Percentiles rank a stretch among this genome's conserved stretches.
phyloP scores from a whole-genome alignment of 2,888 invertebrate species.

The Oscheius sp. region DNA sequence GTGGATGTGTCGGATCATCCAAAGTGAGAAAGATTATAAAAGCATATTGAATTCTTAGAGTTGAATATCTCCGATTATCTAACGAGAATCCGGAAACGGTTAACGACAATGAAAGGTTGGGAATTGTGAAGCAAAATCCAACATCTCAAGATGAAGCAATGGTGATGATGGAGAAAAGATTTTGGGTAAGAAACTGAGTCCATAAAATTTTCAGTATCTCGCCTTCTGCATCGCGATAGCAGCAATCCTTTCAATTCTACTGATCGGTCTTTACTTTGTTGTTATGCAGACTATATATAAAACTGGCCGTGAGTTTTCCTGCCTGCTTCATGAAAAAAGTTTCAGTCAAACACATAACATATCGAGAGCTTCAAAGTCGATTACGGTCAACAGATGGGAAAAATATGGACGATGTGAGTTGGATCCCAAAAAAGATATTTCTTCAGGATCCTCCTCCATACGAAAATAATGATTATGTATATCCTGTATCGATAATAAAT shows the following conservation, averaged over 20 bases:
- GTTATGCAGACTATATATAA: constrained; percentile 2
- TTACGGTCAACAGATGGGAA: neutral
- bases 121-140: neutral
- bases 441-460: neutral
- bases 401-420: neutral
- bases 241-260: neutral
- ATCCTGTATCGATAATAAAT: neutral
- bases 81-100: neutral
- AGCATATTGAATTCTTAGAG: neutral
- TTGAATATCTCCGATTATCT: neutral
- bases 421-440: too few relatives aligned
- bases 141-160: neutral
- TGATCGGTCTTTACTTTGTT: neutral
- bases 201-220: constrained; percentile 4
- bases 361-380: neutral
- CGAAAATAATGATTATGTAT: too few relatives aligned
- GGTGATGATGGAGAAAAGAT: neutral
- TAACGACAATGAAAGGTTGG: neutral
- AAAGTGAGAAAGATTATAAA: neutral
- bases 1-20: neutral
- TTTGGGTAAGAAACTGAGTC: neutral
- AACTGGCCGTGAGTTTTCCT: neutral
- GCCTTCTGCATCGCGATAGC: constrained; percentile 4
- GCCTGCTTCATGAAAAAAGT: neutral
- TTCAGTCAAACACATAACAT: neutral